Conservation (phyloP, 2,113 vertebrate species). For the Callipepla californica region DNA sequence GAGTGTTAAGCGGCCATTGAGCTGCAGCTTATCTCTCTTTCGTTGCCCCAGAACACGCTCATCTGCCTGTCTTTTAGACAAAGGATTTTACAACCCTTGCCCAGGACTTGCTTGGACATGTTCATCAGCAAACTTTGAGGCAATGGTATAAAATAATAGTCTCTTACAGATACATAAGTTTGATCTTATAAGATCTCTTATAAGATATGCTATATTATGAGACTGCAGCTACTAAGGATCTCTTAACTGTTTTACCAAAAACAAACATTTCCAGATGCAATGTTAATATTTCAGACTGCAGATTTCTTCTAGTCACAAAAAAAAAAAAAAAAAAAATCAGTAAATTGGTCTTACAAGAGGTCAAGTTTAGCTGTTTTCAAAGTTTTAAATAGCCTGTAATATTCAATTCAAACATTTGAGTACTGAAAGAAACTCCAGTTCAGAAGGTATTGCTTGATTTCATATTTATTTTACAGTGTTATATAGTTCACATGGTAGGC, state of each 20-base stretch:
- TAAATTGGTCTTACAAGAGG: neutral
- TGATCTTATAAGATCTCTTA: too few relatives aligned
- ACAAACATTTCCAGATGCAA: neutral
- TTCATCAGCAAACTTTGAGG: too few relatives aligned
- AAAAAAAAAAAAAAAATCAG: neutral
- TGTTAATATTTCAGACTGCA: neutral
- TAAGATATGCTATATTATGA: too few relatives aligned
- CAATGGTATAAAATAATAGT: too few relatives aligned
- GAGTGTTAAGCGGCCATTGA: too few relatives aligned
- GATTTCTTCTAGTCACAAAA: neutral
- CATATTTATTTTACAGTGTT: neutral
- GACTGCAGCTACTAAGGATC: neutral
- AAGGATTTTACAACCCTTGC: too few relatives aligned
- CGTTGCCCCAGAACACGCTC: too few relatives aligned
- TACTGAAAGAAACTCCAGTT: neutral
- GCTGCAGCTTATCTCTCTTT: too few relatives aligned
- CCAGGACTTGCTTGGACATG: too few relatives aligned
- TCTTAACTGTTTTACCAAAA: neutral
- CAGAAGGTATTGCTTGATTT: neutral
- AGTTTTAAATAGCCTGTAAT: neutral
- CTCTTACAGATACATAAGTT: too few relatives aligned
- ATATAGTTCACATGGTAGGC: fast-evolving
- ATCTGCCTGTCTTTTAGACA: too few relatives aligned
- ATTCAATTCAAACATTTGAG: neutral
- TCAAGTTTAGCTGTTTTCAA: neutral